Base-by-base conservation (phyloP, 1,140 invertebrate species). In the Prorops nasuta region DNA sequence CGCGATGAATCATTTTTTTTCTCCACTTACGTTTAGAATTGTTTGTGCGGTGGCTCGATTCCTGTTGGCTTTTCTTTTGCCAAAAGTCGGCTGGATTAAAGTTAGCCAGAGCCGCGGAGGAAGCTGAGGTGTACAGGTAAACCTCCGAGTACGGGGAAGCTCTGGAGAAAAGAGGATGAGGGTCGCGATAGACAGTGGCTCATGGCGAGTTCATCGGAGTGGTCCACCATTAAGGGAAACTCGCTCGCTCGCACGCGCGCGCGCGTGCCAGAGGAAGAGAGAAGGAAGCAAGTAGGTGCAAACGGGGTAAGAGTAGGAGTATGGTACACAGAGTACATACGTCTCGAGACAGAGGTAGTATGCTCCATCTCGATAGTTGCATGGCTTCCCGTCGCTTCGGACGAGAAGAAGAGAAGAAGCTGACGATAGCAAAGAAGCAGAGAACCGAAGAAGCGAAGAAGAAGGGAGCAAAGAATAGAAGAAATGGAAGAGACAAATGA, bases 401-500 rank as follows among this genome's bases (percentile, higher is more conserved):
- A n/a, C n/a, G n/a, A n/a, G n/a, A n/a, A n/a, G n/a, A n/a, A n/a
- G n/a, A n/a, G n/a, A n/a, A n/a, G n/a, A n/a, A n/a, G n/a, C n/a
- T n/a, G n/a, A n/a, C n/a, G n/a, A n/a, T n/a, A n/a, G n/a, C n/a
- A n/a, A n/a, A n/a, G n/a, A n/a, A n/a, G n/a, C n/a, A n/a, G n/a
- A n/a, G n/a, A n/a, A n/a, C n/a, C n/a, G n/a, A n/a, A n/a, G n/a
- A n/a, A n/a, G n/a, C n/a, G n/a, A n/a, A n/a, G n/a, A n/a, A n/a
- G n/a, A n/a, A n/a, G n/a, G n/a, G n/a, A n/a, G n/a, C n/a, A n/a
- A n/a, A n/a, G n/a, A n/a, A n/a, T n/a, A n/a, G 47, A 61, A 63
- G 61, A 54, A 67, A 52, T 49, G 60, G 45, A 56, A 51, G 60
- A 71, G 69, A 73, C 71, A 70, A 73, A 72, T 72, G 72, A 72